Base-by-base conservation (phyloP, 1,140 invertebrate genomes). In the Mamestra configurata region DNA sequence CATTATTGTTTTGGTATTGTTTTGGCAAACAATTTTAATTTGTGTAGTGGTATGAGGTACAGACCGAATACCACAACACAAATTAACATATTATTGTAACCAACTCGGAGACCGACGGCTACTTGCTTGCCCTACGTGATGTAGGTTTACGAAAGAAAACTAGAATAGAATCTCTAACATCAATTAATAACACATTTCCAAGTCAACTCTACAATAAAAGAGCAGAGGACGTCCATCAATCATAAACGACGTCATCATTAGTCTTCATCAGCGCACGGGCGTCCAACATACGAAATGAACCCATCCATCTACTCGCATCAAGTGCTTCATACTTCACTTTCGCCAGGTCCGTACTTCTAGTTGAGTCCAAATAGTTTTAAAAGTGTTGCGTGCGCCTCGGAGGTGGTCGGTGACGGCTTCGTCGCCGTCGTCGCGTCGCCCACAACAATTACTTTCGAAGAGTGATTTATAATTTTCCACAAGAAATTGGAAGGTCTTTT, bases 381-480 rank as follows among this genome's bases (percentile, higher is more conserved):
- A n/a, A n/a, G n/a, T n/a, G n/a, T n/a, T n/a, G n/a, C n/a, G n/a
- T n/a, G n/a, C n/a, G n/a, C n/a, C n/a, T 15, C 22, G 49, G 0
- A 4, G 13, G 49, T 5, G 46, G 13, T n/a, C 51, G 43, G 22
- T 1, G 35, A 15, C 37, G 18, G 15, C 27, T 10, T 22, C 27
- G 27, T 31, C 27, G 27, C 27, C 27, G 53, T 13, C 22, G 22
- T 4, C 68, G 46, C 24, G 11, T 10, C 35, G 20, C 35, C 43
- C 51, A 57, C 53, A 59, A 37, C 72, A 70, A 79, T 59, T 59
- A 79, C 24, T 53, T 43, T 59, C 27, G 7, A 66, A 59, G 20
- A 78, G 66, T 79, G 77, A 79, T 71, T 79, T 71, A 71, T 68
- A 79, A 79, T 71, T 71, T 59, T 53, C 77, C 37, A 66, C 51